Percentiles rank a stretch among this genome's conserved stretches.
Conservation (phyloP, 2,113 vertebrate species). For the Australoheros scitulus region DNA sequence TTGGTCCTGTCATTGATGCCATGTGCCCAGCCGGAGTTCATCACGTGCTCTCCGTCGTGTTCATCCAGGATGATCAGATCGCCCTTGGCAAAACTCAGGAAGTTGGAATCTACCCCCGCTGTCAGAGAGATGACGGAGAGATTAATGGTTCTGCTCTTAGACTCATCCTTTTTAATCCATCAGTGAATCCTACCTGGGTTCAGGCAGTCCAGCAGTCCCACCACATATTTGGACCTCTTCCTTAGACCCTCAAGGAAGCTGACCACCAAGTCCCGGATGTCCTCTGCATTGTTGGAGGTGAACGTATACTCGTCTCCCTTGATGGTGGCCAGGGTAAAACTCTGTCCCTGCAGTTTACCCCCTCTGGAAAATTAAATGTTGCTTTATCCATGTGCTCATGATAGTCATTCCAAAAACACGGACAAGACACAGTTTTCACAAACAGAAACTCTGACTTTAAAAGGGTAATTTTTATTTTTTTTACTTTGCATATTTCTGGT, state of each 20-base stretch:
- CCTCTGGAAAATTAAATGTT: slow-evolving; percentile 78
- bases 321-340: slow-evolving; percentile 94
- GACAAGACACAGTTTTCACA: not conserved
- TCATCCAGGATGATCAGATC: slow-evolving; percentile 95
- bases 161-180: rapidly evolving
- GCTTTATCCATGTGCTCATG: not conserved
- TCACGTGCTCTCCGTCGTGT: slow-evolving; percentile 91
- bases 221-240: slow-evolving; percentile 93
- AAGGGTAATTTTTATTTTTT: not conserved
- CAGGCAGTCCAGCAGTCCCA: slow-evolving; percentile 92
- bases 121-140: rapidly evolving
- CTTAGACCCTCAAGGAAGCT: slow-evolving; percentile 94
- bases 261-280: slow-evolving; percentile 95
- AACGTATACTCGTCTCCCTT: slow-evolving; percentile 98
- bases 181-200: slow-evolving; percentile 84
- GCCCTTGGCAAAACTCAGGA: slow-evolving; percentile 93
- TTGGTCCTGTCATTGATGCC: slow-evolving; percentile 92
- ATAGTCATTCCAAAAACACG: not conserved
- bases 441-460: not conserved
- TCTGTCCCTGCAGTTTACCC: slow-evolving; percentile 92
- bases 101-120: slow-evolving; percentile 89
- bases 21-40: slow-evolving; percentile 94
- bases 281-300: slow-evolving; percentile 96
- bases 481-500: too few relatives aligned
- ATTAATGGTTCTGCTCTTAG: rapidly evolving